Percentiles rank a stretch among this genome's conserved stretches.
phyloP scores from a whole-genome alignment of 2,113 vertebrate species.

The Neotragus pygmaeus region DNA sequence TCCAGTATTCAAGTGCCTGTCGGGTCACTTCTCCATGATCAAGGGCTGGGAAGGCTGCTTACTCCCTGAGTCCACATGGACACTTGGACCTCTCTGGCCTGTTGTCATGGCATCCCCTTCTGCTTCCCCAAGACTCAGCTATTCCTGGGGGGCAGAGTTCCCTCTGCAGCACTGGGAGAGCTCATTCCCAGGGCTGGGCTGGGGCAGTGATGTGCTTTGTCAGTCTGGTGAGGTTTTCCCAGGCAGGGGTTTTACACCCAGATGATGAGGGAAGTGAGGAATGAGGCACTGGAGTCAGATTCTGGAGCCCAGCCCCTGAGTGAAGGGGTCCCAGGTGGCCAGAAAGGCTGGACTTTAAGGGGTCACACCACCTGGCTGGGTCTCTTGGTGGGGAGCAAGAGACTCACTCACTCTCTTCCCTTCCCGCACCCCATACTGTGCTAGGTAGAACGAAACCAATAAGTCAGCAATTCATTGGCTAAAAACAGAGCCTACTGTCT shows the following conservation, averaged over 20 bases:
- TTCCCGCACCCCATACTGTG: neutral
- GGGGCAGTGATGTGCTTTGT: neutral
- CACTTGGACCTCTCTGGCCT: neutral
- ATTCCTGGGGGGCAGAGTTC: neutral
- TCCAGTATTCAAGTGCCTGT: neutral
- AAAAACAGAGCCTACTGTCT: neutral
- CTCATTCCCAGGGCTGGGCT: neutral
- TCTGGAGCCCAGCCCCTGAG: neutral
- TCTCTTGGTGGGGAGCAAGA: neutral
- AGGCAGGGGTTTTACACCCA: neutral
- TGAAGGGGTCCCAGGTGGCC: neutral
- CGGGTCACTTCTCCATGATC: neutral
- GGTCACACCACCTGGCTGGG: too few relatives aligned
- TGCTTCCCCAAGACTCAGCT: neutral
- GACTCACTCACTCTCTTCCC: neutral
- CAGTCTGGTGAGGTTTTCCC: neutral
- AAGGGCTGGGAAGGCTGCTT: neutral
- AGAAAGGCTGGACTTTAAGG: neutral
- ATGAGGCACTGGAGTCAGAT: neutral
- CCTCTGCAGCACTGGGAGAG: neutral
- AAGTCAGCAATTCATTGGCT: neutral
- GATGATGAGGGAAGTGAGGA: neutral
- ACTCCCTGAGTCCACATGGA: neutral
- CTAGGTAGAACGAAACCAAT: neutral
- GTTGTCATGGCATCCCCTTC: neutral